Conservation (phyloP, 2,113 vertebrate genomes). For the Saccopteryx leptura region DNA sequence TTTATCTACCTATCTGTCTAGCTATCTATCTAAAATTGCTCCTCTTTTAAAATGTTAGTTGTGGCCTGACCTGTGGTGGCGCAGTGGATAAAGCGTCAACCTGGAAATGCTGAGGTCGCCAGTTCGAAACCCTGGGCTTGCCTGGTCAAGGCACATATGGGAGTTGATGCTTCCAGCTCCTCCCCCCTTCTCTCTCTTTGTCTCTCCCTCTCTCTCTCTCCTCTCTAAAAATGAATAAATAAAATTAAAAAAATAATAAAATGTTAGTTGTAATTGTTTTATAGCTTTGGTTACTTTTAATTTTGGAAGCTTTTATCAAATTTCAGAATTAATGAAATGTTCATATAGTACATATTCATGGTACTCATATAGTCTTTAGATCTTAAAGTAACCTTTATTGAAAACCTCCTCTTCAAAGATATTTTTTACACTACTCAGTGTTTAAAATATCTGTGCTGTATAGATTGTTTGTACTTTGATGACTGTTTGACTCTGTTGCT, state of each 20-base stretch:
- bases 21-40: neutral
- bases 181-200: too few species aligned
- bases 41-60: neutral
- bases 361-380: neutral
- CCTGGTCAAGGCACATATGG: too few species aligned
- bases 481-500: neutral
- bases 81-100: too few species aligned
- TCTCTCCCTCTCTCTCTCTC: too few species aligned
- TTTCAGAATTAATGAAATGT: neutral
- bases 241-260: too few species aligned
- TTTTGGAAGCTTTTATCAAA: neutral
- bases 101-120: too few species aligned
- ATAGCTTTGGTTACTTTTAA: neutral
- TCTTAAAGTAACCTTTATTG: conserved; percentile 32
- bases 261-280: neutral
- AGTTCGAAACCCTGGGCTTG: too few species aligned
- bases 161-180: too few species aligned
- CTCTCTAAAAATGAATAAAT: too few species aligned
- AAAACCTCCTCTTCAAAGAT: neutral
- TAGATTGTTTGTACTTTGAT: neutral
- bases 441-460: neutral
- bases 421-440: neutral
- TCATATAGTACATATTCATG: neutral
- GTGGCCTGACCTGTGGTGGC: too few species aligned
- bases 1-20: too few species aligned